Evolutionary conservation across 2,797 vertebrate species (phyloP), one percentile per base, ranked within the genome.

Genomic region (Scyliorhinus canicula): DNA sequence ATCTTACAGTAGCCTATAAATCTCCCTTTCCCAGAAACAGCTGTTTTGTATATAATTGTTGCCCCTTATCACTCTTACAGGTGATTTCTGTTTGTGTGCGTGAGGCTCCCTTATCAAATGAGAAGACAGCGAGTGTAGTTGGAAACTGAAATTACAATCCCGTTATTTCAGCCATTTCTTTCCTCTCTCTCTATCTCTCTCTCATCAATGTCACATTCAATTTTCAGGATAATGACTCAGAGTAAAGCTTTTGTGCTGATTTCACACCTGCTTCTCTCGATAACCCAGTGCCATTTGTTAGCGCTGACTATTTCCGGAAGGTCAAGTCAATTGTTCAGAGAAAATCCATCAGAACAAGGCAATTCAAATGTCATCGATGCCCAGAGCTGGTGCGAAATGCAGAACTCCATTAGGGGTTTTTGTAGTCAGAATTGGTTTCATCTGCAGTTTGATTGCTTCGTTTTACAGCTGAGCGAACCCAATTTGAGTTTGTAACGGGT

Each of bases 391-490:
- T 60, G 86, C 63, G 86, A 90, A 63, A 60, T 90, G 28, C 24
- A 31, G 35, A 57, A 40, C 86, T 40, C 55, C 55, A 40, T 90
- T 90, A 19, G n/a, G 16, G 14, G n/a, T n/a, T 55, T 63, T 63
- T 90, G 35, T 57, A 9, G 55, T 90, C 55, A 0, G 86, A 57
- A 90, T 16, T n/a, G 86, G 14, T 90, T 90, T 90, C 86, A 60
- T 90, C 63, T 90, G 86, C 86, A 90, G 40, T 90, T 90, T 63
- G 60, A 63, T 90, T 90, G 86, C 86, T 90, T 90, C 55, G n/a
- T 40, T n/a, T 40, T 24, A 90, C 55, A 90, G 55, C 55, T 90
- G 86, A 40, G 86, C 21, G 86, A 63, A 90, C 86, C 55, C 86
- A 90, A 90, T 90, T 60, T 90, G 55, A 60, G 55, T 8, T 60